Percentiles rank a stretch among this genome's conserved stretches.
These are phyloP conservation scores for Capricornis sumatraensis DNA, from an alignment of 2,113 vertebrate genomes.

Conservation along the genomic window DNA sequence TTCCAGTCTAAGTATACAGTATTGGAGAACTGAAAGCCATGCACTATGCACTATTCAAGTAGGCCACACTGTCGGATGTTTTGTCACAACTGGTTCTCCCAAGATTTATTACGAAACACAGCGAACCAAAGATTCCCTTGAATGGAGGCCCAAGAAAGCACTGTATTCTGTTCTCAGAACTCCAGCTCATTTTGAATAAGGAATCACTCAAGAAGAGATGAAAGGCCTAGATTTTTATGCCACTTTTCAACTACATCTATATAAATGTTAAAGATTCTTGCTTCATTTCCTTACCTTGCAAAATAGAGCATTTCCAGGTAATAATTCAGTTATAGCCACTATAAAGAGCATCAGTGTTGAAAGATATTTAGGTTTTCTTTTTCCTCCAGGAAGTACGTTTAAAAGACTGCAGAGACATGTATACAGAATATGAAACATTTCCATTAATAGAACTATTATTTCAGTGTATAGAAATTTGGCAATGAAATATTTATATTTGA, in stretches of 20 bases:
- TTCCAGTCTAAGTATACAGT: background rate
- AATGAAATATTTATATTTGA: background rate
- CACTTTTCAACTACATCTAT: conserved; percentile 3
- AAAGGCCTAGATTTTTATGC: background rate
- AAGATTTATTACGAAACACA: conserved; percentile 4
- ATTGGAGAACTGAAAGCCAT: background rate
- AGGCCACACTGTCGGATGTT: background rate
- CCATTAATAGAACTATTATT: background rate
- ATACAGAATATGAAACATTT: background rate
- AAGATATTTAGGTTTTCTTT: background rate
- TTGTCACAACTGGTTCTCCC: background rate
- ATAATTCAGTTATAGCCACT: background rate
- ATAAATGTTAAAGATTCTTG: background rate
- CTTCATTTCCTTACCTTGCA: background rate
- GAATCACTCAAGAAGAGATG: conserved; percentile 17
- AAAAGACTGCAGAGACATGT: background rate
- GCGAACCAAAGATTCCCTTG: conserved; percentile 2
- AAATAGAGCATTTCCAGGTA: background rate
- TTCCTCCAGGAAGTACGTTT: background rate
- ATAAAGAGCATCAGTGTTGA: background rate
- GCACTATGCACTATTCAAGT: too few species aligned
- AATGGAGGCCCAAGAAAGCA: background rate
- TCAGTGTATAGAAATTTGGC: background rate
- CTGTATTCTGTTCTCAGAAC: background rate
- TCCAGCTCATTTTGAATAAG: background rate